phyloP scores from a whole-genome alignment of 2,888 invertebrate genomes.

The Julus scandinavius region DNA sequence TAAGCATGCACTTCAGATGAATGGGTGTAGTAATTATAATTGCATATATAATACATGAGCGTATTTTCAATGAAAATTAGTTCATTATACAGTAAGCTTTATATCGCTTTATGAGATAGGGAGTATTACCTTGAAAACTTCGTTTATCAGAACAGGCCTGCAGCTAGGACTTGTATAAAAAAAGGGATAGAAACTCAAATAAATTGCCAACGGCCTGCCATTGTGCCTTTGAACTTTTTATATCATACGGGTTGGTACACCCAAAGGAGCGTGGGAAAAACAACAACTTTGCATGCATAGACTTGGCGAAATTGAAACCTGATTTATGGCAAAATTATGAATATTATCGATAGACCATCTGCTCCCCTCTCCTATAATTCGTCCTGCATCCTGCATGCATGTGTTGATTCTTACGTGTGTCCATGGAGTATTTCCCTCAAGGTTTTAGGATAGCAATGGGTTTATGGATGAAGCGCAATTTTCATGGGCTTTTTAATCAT shows the following conservation, averaged over 20 bases:
- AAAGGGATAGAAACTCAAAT: neutral
- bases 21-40: no score
- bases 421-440: neutral
- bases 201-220: neutral
- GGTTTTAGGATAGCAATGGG: neutral
- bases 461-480: conserved; percentile 30
- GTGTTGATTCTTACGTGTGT: conserved; percentile 10
- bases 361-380: conserved; percentile 37
- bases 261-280: conserved; percentile 34
- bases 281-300: conserved; percentile 37
- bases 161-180: neutral
- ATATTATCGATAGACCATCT: conserved; percentile 43
- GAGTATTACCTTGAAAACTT: no score
- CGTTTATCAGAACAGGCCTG: neutral
- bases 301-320: conserved; percentile 1
- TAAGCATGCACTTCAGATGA: no score
- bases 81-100: no score
- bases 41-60: no score
- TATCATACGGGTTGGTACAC: conserved; percentile 38
- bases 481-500: conserved; percentile 23
- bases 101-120: no score
- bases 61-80: no score
- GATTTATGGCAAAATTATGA: conserved; percentile 30
- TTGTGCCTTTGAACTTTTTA: conserved; percentile 7
- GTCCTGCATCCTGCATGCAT: conserved; percentile 40